A percentile compares a stretch with the other conserved stretches of the same genome.
These are phyloP conservation scores for Aphidius gifuensis DNA, from an alignment of 1,140 invertebrate species.

Conservation along the genomic window DNA sequence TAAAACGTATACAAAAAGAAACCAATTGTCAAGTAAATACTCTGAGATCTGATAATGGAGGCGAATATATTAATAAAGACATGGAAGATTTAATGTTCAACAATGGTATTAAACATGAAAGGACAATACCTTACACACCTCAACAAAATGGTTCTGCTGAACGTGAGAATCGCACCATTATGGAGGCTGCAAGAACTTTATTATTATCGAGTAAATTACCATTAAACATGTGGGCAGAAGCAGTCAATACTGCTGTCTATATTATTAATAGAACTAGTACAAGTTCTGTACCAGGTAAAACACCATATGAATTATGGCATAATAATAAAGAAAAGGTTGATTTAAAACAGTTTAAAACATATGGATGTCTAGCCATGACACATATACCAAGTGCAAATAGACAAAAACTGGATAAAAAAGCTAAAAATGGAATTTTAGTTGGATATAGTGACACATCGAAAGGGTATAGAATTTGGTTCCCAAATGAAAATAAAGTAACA, in stretches of 20 bases:
- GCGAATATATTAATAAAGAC: conserved; percentile 28
- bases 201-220: conserved; percentile 23
- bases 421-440: no score
- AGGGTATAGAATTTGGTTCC: no score
- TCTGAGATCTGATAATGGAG: conserved; percentile 31
- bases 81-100: conserved; percentile 22
- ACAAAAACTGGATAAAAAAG: no score
- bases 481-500: no score
- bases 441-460: no score
- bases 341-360: no score
- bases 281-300: conserved; percentile 26
- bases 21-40: conserved; percentile 26
- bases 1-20: conserved; percentile 28
- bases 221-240: conserved; percentile 29
- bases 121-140: conserved; percentile 25
- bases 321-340: conserved; percentile 14
- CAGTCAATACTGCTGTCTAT: conserved; percentile 28
- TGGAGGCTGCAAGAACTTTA: conserved; percentile 28
- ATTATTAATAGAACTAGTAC: conserved; percentile 28
- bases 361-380: no score
- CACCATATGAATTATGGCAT: conserved; percentile 30
- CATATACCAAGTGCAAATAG: no score
- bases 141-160: conserved; percentile 26
- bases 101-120: conserved; percentile 26
- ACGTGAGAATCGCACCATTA: conserved; percentile 22